Base-by-base conservation (phyloP, 2,888 invertebrate genomes). In the Allophyes oxyacanthae region DNA sequence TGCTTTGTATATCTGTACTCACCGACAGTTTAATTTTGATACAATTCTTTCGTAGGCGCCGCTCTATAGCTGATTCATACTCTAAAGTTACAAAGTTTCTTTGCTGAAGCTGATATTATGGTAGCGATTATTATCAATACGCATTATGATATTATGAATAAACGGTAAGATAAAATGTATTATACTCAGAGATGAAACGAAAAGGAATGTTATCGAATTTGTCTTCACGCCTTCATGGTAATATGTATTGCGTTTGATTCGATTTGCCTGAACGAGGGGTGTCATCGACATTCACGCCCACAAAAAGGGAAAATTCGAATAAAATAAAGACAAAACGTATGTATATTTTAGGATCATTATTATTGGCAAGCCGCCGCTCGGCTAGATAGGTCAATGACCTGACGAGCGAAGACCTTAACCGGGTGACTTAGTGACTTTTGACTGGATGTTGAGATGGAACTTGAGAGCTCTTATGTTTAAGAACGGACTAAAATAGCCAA, bases 181-280 rank as follows among this genome's bases (percentile, higher is more conserved):
- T 28, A 41, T 25, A 34, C 15, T 30, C 20, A 8, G 44, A 20
- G 7, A 30, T 7, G 10, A 26, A 45, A 13, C 28, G 51, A 51
- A 37, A 34, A 48, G 20, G 30, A 45, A 48, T 61, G 45, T 54
- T 49, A 68, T 66, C 50, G 41, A 52, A 57, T 69, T 57, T 14
- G 20, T 38, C 15, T 25, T 37, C 46, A 44, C 48, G 55, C 34
- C 37, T 48, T 45, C 41, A 26, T 40, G 6, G 8, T 28, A 28
- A 28, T 6, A 28, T 28, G 28, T 54, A 40, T 20, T 48, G 25
- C 46, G 36, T 69, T 63, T 56, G 51, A 66, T 64, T 66, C 43
- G 65, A 66, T 69, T 66, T 63, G 50, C 49, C 33, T 57, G 64
- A 69, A 65, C 50, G 56, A 64, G 28, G 26, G 28, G 14, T 48